phyloP scores from a whole-genome alignment of 2,797 vertebrate species.

The Epinephelus awoara region DNA sequence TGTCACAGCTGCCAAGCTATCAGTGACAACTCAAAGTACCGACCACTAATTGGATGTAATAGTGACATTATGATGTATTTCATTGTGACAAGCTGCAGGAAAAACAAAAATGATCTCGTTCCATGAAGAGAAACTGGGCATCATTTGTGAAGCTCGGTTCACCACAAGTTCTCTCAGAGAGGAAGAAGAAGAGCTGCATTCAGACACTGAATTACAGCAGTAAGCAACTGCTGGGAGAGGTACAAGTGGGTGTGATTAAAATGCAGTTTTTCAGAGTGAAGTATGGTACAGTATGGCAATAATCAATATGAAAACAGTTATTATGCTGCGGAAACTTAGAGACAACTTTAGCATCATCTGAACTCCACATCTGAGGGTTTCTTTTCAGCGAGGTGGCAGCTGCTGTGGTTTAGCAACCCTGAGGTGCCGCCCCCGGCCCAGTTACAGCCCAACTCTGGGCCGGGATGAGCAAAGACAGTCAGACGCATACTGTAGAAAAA shows the following conservation, averaged over 20 bases:
- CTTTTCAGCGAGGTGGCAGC: conserved; percentile 35
- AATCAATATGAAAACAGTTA: conserved; percentile 16
- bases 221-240: background rate
- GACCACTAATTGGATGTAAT: conserved; percentile 51
- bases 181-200: background rate
- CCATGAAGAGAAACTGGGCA: conserved; percentile 1
- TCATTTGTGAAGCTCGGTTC: conserved; percentile 14
- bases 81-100: conserved; percentile 24
- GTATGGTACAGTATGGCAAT: conserved; percentile 8
- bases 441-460: conserved; percentile 23
- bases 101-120: conserved; percentile 40
- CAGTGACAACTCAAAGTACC: conserved; percentile 43
- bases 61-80: conserved; percentile 40
- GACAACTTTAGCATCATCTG: background rate
- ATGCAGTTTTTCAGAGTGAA: conserved; percentile 14
- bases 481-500: conserved; percentile 29
- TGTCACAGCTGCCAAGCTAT: conserved; percentile 48
- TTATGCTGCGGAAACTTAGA: conserved; percentile 8
- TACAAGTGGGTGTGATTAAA: conserved; percentile 29
- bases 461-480: conserved; percentile 41
- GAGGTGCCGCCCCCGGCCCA: conserved; percentile 28
- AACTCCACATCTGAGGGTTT: conserved; percentile 18
- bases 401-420: conserved; percentile 30
- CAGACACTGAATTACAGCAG: background rate
- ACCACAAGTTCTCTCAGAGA: background rate